Evolutionary conservation across 2,113 vertebrate species (phyloP).

Genomic region (Perca flavescens): DNA sequence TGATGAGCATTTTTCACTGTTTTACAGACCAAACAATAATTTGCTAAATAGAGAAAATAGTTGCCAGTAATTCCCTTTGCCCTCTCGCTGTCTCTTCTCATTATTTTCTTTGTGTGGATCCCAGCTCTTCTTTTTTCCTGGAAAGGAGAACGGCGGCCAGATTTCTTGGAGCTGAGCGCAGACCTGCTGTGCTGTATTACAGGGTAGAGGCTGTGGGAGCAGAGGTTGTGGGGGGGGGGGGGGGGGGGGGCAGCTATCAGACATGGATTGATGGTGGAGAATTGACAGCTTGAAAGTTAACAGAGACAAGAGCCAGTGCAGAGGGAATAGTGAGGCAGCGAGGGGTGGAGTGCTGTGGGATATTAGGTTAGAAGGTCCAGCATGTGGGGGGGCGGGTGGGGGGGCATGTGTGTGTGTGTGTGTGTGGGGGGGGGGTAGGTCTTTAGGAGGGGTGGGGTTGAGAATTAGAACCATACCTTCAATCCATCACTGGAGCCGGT

Average conservation of each 20-base stretch:
- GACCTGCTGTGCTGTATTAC: slow-evolving; percentile 46
- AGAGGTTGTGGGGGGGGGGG: slow-evolving; percentile 2
- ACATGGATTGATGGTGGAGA: slow-evolving; percentile 42
- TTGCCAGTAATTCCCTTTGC: not conserved
- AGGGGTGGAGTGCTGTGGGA: slow-evolving; percentile 58
- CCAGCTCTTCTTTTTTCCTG: slow-evolving; percentile 23
- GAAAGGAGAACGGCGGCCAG: slow-evolving; percentile 27
- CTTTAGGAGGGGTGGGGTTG: slow-evolving; percentile 34
- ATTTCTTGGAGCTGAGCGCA: slow-evolving; percentile 37
- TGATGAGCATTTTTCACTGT: no score
- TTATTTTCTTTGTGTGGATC: slow-evolving; percentile 9
- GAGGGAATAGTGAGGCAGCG: slow-evolving; percentile 37
- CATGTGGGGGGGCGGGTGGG: not conserved
- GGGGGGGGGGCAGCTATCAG: slow-evolving; percentile 15
- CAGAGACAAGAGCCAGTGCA: slow-evolving; percentile 52
- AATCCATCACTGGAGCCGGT: slow-evolving; percentile 77
- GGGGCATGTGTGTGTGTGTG: not conserved
- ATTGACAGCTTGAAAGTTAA: slow-evolving; percentile 60
- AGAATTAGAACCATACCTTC: slow-evolving; percentile 83
- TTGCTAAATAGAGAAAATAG: not conserved
- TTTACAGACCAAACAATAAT: not conserved
- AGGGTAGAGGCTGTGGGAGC: slow-evolving; percentile 24
- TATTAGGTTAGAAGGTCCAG: slow-evolving; percentile 67
- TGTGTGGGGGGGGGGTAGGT: slow-evolving; percentile 2
- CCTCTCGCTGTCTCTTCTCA: slow-evolving; percentile 9